Evolutionary conservation across 2,113 vertebrate genomes (phyloP).

Genomic region (Capra hircus): DNA sequence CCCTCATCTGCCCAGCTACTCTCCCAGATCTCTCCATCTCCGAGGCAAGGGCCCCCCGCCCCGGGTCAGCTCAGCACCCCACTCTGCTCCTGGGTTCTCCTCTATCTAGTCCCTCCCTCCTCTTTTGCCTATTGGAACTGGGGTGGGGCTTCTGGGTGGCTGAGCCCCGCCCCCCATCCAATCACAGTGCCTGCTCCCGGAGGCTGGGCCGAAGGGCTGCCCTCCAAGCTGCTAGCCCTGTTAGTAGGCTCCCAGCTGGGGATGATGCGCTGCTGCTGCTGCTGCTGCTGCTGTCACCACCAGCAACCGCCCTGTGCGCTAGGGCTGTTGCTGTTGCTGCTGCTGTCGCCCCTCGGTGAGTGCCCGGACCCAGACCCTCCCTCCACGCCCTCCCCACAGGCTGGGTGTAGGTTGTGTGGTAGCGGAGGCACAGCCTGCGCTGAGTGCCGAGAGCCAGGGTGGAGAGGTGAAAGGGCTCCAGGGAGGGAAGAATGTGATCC

Average conservation of each 20-base stretch:
- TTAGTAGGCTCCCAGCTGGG: conserved; percentile 51
- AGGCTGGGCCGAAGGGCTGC: conserved; percentile 26
- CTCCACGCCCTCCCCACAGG: not conserved
- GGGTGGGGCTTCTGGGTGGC: not conserved
- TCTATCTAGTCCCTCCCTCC: not conserved
- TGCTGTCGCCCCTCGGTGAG: conserved; percentile 58
- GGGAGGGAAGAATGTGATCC: not conserved
- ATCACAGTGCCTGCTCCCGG: conserved; percentile 9
- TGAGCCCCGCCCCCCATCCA: conserved; percentile 52
- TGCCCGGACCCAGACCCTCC: not conserved
- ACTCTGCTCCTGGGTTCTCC: not conserved
- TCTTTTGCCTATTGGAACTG: not conserved
- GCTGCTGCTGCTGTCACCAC: not conserved
- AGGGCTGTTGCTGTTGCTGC: conserved; percentile 54
- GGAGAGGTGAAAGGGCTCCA: not conserved
- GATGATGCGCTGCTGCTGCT: conserved; percentile 22
- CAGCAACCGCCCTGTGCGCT: not conserved
- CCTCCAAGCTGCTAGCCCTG: not conserved
- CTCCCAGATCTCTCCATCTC: not conserved
- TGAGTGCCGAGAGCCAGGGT: not conserved
- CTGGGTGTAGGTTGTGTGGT: not conserved
- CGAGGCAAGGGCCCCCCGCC: not conserved
- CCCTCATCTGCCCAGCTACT: not conserved
- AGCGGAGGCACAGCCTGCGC: not conserved
- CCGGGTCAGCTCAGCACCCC: not conserved